These are phyloP conservation scores for Intellagama lesueurii DNA, from an alignment of 2,797 vertebrate genomes.

Conservation along the genomic window DNA sequence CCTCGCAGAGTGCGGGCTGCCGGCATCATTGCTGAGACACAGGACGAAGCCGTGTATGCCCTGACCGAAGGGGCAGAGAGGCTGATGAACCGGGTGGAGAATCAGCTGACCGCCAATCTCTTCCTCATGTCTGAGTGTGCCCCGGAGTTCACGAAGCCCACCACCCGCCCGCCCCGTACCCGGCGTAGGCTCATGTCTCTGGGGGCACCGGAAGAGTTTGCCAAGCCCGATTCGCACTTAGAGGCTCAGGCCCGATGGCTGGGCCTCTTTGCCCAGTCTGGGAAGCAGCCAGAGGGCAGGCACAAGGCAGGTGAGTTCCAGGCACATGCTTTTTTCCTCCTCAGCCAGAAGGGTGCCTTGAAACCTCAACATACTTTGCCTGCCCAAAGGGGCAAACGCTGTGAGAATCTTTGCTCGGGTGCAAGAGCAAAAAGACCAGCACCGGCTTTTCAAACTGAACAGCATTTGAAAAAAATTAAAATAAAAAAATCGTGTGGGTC, in stretches of 20 bases:
- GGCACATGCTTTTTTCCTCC: no score
- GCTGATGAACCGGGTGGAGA: conserved; percentile 52
- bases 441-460: no score
- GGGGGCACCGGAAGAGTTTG: rapidly evolving
- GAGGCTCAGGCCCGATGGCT: neutral
- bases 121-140: neutral
- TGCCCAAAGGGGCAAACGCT: no score
- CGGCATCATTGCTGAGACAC: neutral
- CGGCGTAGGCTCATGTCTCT: neutral
- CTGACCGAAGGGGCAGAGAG: conserved; percentile 13
- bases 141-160: rapidly evolving
- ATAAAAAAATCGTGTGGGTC: no score
- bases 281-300: neutral
- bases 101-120: conserved; percentile 55
- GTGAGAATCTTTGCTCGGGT: no score
- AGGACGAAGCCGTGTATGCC: neutral
- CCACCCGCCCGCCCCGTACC: rapidly evolving
- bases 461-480: no score
- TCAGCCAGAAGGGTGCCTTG: no score
- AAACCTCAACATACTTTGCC: no score
- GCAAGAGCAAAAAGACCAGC: no score
- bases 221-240: neutral
- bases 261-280: neutral
- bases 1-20: neutral
- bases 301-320: neutral